Conservation (phyloP, 2,888 invertebrate species). For the Zaprionus lineosus region DNA sequence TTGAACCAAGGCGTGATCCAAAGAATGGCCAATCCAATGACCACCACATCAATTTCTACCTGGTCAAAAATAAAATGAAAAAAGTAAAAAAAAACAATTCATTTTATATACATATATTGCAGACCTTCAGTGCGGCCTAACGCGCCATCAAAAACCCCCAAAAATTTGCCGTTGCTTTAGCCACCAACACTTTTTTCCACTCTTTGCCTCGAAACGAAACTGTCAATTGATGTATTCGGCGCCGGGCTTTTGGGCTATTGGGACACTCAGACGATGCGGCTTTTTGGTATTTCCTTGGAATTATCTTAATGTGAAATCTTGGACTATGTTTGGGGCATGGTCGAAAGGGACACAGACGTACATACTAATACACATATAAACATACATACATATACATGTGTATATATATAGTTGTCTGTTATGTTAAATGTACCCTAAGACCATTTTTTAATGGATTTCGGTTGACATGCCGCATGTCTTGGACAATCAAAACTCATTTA, state of each 20-base stretch:
- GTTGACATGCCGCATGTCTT: conserved; percentile 58
- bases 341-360: conserved; percentile 58
- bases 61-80: conserved; percentile 31
- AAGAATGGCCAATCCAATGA: conserved; percentile 65
- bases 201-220: conserved; percentile 70
- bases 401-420: conserved; percentile 8
- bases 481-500: conserved; percentile 60
- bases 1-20: conserved; percentile 51
- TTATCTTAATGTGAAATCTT: conserved; percentile 76
- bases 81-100: conserved; percentile 1
- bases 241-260: conserved; percentile 41
- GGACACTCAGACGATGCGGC: conserved; percentile 39
- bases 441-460: conserved; percentile 71
- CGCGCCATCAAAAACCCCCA: conserved; percentile 58
- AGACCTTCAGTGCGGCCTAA: conserved; percentile 65
- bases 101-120: conserved; percentile 48
- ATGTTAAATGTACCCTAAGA: conserved; percentile 47
- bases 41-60: conserved; percentile 61
- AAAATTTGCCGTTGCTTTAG: conserved; percentile 46
- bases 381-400: background rate
- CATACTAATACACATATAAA: conserved; percentile 7
- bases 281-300: conserved; percentile 71
- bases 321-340: conserved; percentile 75
- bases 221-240: conserved; percentile 72
- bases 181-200: conserved; percentile 16